These are phyloP conservation scores for Pocillopora verrucosa DNA, from an alignment of 64 coral and sea anemone genomes.

Conservation along the genomic window DNA sequence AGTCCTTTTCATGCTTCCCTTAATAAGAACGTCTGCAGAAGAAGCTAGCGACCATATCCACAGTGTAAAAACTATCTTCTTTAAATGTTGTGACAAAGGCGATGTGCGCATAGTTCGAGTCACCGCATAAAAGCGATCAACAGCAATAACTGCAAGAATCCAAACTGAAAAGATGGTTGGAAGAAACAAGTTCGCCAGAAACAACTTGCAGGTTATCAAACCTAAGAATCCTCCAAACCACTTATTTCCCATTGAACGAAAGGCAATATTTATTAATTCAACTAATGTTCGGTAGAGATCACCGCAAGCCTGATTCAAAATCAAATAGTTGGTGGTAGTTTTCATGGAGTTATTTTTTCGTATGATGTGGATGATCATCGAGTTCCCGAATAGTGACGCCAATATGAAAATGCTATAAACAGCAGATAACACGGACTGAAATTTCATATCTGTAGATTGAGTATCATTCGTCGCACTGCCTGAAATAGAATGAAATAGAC, in stretches of 20 bases:
- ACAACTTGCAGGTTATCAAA: neutral
- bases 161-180: neutral
- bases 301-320: slow-evolving; percentile 2
- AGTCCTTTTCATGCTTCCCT: neutral
- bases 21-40: neutral
- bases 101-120: neutral
- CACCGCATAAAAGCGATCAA: slow-evolving; percentile 11
- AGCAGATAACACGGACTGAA: neutral
- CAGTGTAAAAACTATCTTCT: neutral
- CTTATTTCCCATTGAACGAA: neutral
- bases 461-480: neutral
- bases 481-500: neutral
- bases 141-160: slow-evolving; percentile 7
- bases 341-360: neutral
- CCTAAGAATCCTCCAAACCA: neutral
- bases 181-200: neutral
- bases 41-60: neutral
- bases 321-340: slow-evolving; percentile 18
- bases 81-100: neutral
- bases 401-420: neutral
- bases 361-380: slow-evolving; percentile 14
- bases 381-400: slow-evolving; percentile 1
- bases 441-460: too few species aligned
- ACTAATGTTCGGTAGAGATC: neutral
- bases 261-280: too few species aligned